Base-by-base conservation (phyloP, 2,113 vertebrate genomes). In the Pagrus major region DNA sequence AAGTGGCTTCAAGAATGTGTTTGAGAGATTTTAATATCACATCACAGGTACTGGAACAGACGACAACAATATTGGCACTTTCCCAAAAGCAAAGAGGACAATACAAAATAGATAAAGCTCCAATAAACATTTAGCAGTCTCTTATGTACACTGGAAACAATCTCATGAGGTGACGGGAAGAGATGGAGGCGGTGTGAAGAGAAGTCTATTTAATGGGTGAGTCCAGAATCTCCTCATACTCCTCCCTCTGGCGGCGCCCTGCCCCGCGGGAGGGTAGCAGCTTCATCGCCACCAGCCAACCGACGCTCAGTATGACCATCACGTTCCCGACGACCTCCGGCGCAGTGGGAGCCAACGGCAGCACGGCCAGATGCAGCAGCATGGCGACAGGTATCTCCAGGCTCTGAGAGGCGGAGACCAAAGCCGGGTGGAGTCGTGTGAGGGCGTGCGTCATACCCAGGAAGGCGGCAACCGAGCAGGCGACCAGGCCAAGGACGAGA, bases 191-290 rank as follows among this genome's bases (percentile, higher is more conserved):
- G 54, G 21, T 73, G 35, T 37, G n/a, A 61, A 51, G n/a, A 35
- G 69, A 21, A 39, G 91, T 86, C 71, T 88, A 99, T 92, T 99
- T 99, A 85, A 98, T 97, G 59, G 97, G 96, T 1, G 97, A 99
- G 89, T 97, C 96, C 79, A 97, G 84, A 84, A 99, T 99, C 92
- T 98, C 98, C 83, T 97, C 95, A 39, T 98, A 98, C 88, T 98
- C 96, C 78, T 97, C 94, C 69, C 95, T 93, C 46, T 91, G 89
- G 83, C 92, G 93, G 81, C 96, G 91, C 41, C 94, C 94, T 47
- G 92, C 95, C 85, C 95, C 96, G 21, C 91, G 90, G 47, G 93
- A 91, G 3, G 92, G 91, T 1, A 94, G 82, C 83, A 94, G 86
- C 89, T 94, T 94, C 83, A 89, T 80, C 1, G 76, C 88, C 71